Evolutionary conservation across 2,113 vertebrate genomes (phyloP).

Genomic region (Anthoscopus minutus): DNA sequence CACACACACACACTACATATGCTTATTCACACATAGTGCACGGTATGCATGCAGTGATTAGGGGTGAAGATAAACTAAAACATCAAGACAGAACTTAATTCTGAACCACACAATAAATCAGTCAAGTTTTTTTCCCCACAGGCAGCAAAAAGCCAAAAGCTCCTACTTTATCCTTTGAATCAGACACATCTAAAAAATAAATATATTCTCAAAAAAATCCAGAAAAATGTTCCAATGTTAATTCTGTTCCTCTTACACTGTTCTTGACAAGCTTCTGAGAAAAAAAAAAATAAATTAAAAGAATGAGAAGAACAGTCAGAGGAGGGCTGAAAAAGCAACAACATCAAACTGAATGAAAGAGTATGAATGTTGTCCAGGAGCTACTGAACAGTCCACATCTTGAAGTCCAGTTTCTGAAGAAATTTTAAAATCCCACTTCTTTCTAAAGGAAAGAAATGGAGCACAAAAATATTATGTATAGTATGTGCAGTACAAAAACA

Average conservation of each 20-base stretch:
- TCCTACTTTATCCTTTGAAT: background rate
- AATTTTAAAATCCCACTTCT: rapidly evolving
- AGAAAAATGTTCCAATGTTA: background rate
- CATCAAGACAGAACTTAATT: background rate
- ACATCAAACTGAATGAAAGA: background rate
- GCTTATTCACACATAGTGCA: background rate
- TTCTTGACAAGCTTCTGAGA: background rate
- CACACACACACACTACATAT: background rate
- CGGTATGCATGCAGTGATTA: rapidly evolving
- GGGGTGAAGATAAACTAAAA: background rate
- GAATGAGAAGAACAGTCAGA: background rate
- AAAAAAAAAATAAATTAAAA: background rate
- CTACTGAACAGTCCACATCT: background rate
- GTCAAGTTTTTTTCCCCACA: background rate
- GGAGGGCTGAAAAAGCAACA: background rate
- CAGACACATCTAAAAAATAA: background rate
- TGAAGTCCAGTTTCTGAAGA: too few relatives aligned
- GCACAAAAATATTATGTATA: too few relatives aligned
- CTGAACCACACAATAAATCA: background rate
- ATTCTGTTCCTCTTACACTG: background rate
- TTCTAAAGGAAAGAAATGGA: background rate
- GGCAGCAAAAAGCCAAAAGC: background rate
- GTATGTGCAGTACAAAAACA: background rate
- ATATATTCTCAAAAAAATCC: background rate
- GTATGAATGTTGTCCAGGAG: background rate